These are phyloP conservation scores for Brassicogethes aeneus DNA, from an alignment of 2,888 invertebrate genomes.

Conservation along the genomic window DNA sequence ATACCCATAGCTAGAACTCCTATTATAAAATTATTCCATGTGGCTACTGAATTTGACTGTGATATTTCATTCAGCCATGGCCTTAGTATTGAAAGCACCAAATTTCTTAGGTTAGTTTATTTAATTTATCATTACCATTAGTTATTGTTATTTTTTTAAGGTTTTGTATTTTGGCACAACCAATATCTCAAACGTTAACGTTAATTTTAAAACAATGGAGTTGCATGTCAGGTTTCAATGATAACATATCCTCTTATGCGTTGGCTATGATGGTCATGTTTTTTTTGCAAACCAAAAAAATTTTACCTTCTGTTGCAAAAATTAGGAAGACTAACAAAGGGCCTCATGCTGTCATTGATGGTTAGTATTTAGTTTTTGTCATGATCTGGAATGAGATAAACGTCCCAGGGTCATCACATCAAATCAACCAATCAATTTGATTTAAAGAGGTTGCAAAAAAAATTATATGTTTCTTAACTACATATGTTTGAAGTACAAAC, in stretches of 20 bases:
- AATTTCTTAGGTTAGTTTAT: conserved; percentile 38
- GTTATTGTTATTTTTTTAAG: conserved; percentile 27
- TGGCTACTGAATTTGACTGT: conserved; percentile 43
- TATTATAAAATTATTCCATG: conserved; percentile 48
- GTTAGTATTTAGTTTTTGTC: too few relatives aligned
- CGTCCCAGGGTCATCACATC: too few relatives aligned
- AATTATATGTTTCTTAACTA: too few relatives aligned
- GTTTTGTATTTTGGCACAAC: conserved; percentile 39
- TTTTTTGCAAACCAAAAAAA: conserved; percentile 44
- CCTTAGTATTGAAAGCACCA: conserved; percentile 51
- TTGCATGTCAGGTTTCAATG: conserved; percentile 32
- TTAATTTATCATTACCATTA: conserved; percentile 6
- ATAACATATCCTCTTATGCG: conserved; percentile 45
- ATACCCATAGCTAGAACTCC: conserved; percentile 49
- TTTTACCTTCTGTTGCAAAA: conserved; percentile 40
- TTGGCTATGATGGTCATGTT: conserved; percentile 50
- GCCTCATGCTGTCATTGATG: conserved; percentile 33
- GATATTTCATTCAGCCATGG: conserved; percentile 54
- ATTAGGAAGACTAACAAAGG: conserved; percentile 33
- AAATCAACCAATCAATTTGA: too few relatives aligned
- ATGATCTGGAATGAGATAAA: too few relatives aligned
- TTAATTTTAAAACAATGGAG: conserved; percentile 52
- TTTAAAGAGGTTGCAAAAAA: too few relatives aligned
- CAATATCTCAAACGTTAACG: conserved; percentile 44
- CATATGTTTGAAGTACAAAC: too few relatives aligned